Base-by-base conservation (phyloP, 2,113 vertebrate species). In the Scartelaos histophorus region DNA sequence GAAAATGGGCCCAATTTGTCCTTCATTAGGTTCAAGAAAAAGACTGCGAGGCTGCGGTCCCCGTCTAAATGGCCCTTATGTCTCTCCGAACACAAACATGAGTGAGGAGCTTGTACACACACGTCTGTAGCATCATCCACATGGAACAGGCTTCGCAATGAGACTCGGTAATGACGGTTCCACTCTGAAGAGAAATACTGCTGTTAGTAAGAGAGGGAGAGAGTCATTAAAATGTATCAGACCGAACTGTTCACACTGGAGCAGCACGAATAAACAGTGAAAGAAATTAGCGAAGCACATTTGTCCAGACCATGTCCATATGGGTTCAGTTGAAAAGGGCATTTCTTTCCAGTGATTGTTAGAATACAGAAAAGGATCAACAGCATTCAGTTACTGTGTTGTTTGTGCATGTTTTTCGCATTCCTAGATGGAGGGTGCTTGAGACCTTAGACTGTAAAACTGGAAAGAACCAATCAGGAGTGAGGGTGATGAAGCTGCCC, bases 1-100 rank as follows among this genome's bases (percentile, higher is more conserved):
- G 22, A 29, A 25, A 60, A 60, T 34, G 16, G 58, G 9, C 17
- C 58, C 58, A 61, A 61, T 61, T 61, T 61, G 25, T 61, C 58
- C 29, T 61, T 61, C 58, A 61, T 61, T 61, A 61, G 15, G 58
- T 34, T 1, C 16, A 34, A 16, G 58, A 5, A 29, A 13, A 16
- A 2, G 58, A 2, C 58, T 34, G 13, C 3, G 24, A 61, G 58
- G 15, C 58, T 34, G 25, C 29, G 47, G 47, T 49, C 24, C 24
- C 13, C 11, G 58, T 61, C 58, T 61, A 61, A 61, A 61, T 35
- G 25, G 4, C 25, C 25, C 58, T 35, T 61, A 61, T 35, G 13
- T 35, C 15, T 9, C 7, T 61, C 25, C 58, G 19, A 61, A 61
- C 58, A 35, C 15, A 35, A 16, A 35, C 58, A 34, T 17, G 25